Evolutionary conservation across 2,888 invertebrate species (phyloP).

Genomic region (Pseudococcus longispinus): DNA sequence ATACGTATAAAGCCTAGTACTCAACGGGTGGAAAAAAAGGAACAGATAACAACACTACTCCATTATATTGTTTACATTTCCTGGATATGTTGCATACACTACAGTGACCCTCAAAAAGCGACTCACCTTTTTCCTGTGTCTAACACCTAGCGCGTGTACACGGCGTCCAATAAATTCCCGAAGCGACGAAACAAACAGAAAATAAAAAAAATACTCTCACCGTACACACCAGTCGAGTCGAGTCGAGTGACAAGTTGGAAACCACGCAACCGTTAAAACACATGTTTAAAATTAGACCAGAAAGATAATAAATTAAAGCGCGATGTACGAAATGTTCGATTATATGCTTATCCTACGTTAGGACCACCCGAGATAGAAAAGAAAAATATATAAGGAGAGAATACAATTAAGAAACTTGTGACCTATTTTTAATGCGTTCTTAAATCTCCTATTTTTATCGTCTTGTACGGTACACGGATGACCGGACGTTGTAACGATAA

Average conservation of each 20-base stretch:
- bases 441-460: constrained; percentile 33
- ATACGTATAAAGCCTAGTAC: neutral
- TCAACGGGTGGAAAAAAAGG: neutral
- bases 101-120: neutral
- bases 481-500: constrained; percentile 49
- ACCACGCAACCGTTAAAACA: constrained; percentile 31
- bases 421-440: constrained; percentile 38
- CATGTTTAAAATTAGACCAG: constrained; percentile 17
- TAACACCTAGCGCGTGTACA: neutral
- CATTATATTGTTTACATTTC: constrained; percentile 30
- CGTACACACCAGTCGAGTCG: neutral
- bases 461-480: neutral
- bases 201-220: neutral
- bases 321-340: constrained; percentile 10
- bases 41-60: neutral
- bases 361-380: constrained; percentile 30
- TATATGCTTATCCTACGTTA: neutral
- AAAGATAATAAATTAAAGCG: neutral
- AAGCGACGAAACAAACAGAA: neutral
- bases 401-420: constrained; percentile 49
- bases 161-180: neutral
- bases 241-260: constrained; percentile 26
- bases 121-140: constrained; percentile 5
- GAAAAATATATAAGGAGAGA: neutral
- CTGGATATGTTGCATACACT: neutral